Evolutionary conservation across 2,113 vertebrate genomes (phyloP).

Genomic region (Hucho hucho): DNA sequence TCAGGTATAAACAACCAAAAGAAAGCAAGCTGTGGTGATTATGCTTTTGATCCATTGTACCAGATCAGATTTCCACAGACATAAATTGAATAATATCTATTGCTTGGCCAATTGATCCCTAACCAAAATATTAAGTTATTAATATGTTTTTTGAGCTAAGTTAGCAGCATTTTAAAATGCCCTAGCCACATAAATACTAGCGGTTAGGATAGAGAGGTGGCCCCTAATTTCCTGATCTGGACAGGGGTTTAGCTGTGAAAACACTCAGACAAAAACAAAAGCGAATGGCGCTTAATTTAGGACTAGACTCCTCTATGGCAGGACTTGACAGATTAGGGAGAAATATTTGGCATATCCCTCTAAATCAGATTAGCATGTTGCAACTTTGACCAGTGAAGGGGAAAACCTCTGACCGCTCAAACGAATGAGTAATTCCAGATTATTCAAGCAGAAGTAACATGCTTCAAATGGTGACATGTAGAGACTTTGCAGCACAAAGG

Average conservation of each 20-base stretch:
- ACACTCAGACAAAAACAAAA: slow-evolving; percentile 7
- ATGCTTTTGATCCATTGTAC: too few relatives aligned
- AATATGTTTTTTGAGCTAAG: background rate
- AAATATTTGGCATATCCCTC: slow-evolving; percentile 37
- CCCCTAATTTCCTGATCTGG: slow-evolving; percentile 84
- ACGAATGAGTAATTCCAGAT: slow-evolving; percentile 10
- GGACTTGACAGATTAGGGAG: slow-evolving; percentile 32
- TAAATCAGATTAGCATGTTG: slow-evolving; percentile 46
- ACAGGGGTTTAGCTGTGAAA: slow-evolving; percentile 72
- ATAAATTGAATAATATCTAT: too few relatives aligned
- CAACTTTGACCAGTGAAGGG: slow-evolving; percentile 37
- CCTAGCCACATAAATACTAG: too few relatives aligned
- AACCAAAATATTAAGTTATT: background rate
- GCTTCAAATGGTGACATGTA: background rate
- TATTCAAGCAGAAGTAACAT: slow-evolving; percentile 13
- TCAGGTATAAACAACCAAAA: background rate
- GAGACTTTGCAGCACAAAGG: background rate
- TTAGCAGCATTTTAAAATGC: background rate
- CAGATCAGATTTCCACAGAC: too few relatives aligned
- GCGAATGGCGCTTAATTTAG: slow-evolving; percentile 13
- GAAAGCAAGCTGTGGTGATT: background rate
- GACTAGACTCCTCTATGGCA: slow-evolving; percentile 1
- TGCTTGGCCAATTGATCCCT: too few relatives aligned
- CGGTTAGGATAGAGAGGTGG: slow-evolving; percentile 48
- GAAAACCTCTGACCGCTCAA: background rate